These are phyloP conservation scores for Meteorus sp. DNA, from an alignment of 1,140 invertebrate species.

Conservation along the genomic window DNA sequence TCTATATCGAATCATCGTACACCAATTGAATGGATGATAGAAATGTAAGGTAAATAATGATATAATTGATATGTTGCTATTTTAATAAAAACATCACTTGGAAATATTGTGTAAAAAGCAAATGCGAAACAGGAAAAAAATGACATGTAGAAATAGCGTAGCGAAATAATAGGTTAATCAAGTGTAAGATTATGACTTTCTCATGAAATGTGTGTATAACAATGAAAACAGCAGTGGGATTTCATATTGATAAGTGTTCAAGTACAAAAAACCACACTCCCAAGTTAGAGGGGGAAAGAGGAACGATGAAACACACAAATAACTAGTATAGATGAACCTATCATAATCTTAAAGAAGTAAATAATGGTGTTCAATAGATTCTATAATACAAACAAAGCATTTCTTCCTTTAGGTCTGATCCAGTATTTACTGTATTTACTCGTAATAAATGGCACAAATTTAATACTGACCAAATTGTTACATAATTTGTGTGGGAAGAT, in stretches of 20 bases:
- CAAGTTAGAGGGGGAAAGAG: not conserved
- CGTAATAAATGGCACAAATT: conserved; percentile 30
- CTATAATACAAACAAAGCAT: conserved; percentile 35
- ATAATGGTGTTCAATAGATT: conserved; percentile 42
- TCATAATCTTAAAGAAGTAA: too few species aligned
- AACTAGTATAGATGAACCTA: too few species aligned
- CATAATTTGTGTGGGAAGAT: not conserved
- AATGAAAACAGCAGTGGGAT: too few species aligned
- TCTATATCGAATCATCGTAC: conserved; percentile 25
- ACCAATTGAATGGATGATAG: conserved; percentile 17
- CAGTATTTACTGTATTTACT: conserved; percentile 32
- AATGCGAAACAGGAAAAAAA: conserved; percentile 7
- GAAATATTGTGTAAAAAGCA: conserved; percentile 21
- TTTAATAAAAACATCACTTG: conserved; percentile 46
- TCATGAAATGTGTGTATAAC: conserved; percentile 4
- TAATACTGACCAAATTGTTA: conserved; percentile 10
- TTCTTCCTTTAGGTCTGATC: conserved; percentile 42
- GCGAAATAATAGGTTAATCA: not conserved
- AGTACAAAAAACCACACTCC: conserved; percentile 12
- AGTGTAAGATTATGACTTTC: not conserved
- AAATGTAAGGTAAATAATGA: conserved; percentile 30
- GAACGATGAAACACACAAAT: not conserved
- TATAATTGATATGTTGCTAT: conserved; percentile 48
- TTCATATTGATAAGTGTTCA: conserved; percentile 6
- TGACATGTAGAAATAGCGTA: too few species aligned